Base-by-base conservation (phyloP, 2,113 vertebrate species). In the Chaetodon trifascialis region DNA sequence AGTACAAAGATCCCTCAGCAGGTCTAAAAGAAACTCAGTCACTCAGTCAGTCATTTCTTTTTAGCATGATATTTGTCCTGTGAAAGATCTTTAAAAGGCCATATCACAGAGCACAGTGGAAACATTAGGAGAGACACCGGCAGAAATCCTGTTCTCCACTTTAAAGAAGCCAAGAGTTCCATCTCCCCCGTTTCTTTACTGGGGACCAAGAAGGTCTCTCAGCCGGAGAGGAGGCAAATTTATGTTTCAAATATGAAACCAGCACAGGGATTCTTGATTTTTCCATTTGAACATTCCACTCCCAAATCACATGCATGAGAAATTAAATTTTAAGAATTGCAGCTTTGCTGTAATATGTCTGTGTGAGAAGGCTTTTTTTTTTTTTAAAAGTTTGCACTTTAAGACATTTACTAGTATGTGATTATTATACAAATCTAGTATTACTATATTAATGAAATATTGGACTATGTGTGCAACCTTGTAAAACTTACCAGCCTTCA, bases 121-220 rank as follows among this genome's bases (percentile, higher is more conserved):
- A 56, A 63, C 67, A 76, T 79, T 60, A 73, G 66, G 38, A 49
- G 76, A 68, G 36, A 7, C 60, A 42, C 47, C 85, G 71, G 80
- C 80, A 86, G 58, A 66, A 82, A 71, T 62, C 42, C 76, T 76
- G 65, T 76, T 71, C 71, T 76, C 80, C 38, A 54, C 59, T 76
- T 64, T 38, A 70, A 79, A 83, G 64, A 76, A 70, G 54, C 73
- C 58, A 44, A 74, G 63, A 3, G 14, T 47, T 80, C 72, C 23
- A 40, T 58, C 62, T 47, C 63, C 54, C 63, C 36, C 63, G 83
- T 80, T 76, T 80, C 79, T 78, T 36, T 51, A n/a, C 12, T 1
- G 0, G 59, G 49, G 56, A 72, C 75, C 71, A 82, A 66, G 54
- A 56, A 66, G 79, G 83, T 73, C 68, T 84, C 68, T 64, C 19